Conservation (phyloP, 2,888 invertebrate species). For the Ryuthela nishihirai region DNA sequence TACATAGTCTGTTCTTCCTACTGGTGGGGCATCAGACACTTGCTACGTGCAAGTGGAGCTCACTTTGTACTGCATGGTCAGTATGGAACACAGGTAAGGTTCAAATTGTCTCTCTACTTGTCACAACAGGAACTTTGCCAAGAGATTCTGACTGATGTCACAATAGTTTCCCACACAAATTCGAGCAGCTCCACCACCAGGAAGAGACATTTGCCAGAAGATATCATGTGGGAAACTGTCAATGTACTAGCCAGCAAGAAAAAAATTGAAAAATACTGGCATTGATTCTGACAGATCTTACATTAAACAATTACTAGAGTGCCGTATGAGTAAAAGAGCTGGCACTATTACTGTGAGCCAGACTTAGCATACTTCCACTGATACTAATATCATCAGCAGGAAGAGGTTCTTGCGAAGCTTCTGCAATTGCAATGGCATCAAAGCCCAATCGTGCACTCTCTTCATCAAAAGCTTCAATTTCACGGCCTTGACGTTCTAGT, state of each 20-base stretch:
- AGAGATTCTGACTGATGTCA: neutral
- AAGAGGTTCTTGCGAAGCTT: constrained; percentile 83
- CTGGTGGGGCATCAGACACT: too few relatives aligned
- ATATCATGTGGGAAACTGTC: too few relatives aligned
- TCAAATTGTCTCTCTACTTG: too few relatives aligned
- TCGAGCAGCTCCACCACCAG: neutral
- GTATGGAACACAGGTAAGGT: too few relatives aligned
- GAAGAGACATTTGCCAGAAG: too few relatives aligned
- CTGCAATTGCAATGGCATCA: constrained; percentile 86
- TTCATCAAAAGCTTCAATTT: constrained; percentile 89
- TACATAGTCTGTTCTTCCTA: too few relatives aligned
- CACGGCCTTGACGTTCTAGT: constrained; percentile 83
- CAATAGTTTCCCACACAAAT: neutral
- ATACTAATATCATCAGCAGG: constrained; percentile 82
- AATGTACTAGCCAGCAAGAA: too few relatives aligned
- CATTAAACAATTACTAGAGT: constrained; percentile 31
- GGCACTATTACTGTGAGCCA: constrained; percentile 92
- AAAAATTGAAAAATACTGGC: too few relatives aligned
- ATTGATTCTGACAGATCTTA: too few relatives aligned
- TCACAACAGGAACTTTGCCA: neutral
- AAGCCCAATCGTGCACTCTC: constrained; percentile 88
- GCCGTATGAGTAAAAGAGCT: constrained; percentile 49
- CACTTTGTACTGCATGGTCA: too few relatives aligned
- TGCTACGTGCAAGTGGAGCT: too few relatives aligned
- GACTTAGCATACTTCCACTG: constrained; percentile 86